Conservation (phyloP, 2,113 vertebrate species). For the Cyanoderma ruficeps region DNA sequence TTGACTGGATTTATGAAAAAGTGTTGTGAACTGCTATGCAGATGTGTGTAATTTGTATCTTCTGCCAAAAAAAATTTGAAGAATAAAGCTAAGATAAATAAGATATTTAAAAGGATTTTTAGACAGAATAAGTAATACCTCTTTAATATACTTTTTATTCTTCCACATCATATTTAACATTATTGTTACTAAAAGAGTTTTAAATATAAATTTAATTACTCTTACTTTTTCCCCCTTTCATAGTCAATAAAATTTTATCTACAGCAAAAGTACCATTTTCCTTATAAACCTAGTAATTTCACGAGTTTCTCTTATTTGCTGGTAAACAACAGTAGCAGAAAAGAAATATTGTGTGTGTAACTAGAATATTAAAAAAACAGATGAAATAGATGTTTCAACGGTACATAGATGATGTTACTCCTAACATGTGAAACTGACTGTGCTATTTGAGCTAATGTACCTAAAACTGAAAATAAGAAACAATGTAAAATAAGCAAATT, state of each 20-base stretch:
- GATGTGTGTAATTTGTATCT: neutral
- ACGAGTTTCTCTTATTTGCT: neutral
- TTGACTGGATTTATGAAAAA: neutral
- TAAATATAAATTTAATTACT: neutral
- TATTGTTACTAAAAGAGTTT: neutral
- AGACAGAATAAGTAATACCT: neutral
- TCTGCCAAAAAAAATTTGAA: neutral
- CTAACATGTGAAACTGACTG: neutral
- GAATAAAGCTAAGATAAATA: neutral
- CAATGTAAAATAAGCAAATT: neutral
- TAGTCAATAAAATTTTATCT: neutral
- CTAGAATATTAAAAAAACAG: neutral
- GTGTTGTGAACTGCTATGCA: neutral
- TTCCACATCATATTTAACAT: neutral
- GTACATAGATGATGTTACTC: neutral
- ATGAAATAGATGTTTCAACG: neutral
- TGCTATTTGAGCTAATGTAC: rapidly evolving
- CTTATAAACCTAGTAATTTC: neutral
- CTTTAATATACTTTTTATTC: neutral
- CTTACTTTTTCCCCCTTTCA: neutral
- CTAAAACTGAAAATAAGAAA: neutral
- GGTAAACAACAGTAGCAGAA: neutral
- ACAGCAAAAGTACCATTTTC: neutral
- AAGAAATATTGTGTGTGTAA: neutral
- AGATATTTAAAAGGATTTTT: neutral